Evolutionary conservation across 1,140 invertebrate species (phyloP).

Genomic region (Meloidogyne chitwoodi): DNA sequence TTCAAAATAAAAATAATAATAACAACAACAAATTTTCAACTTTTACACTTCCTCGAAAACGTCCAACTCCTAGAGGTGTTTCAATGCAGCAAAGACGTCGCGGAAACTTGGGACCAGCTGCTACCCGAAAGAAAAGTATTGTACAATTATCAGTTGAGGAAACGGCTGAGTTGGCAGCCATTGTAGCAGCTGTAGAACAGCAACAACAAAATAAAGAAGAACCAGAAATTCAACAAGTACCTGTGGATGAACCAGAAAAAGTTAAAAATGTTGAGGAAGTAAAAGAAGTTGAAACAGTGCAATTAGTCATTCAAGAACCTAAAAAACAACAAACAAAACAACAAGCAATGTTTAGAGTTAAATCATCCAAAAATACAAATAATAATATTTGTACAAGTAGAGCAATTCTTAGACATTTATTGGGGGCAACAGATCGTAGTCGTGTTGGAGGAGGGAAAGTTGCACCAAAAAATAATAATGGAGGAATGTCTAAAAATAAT

Average conservation of each 20-base stretch:
- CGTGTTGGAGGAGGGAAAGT: constrained; percentile 5
- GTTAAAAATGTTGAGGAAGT: not conserved
- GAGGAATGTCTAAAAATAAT: not conserved
- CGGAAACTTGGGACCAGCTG: not conserved
- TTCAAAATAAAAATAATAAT: not conserved
- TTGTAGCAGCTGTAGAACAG: not conserved
- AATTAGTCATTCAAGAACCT: not conserved
- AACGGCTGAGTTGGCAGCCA: not conserved
- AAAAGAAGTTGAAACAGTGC: not conserved
- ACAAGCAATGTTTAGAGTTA: not conserved
- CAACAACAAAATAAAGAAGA: not conserved
- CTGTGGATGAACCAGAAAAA: not conserved
- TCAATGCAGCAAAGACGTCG: not conserved
- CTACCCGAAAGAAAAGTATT: constrained; percentile 7
- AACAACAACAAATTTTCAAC: not conserved
- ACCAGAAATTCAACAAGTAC: not conserved
- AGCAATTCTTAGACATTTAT: constrained; percentile 9
- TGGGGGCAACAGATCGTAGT: constrained; percentile 8
- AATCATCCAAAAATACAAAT: not conserved
- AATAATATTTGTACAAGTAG: not conserved
- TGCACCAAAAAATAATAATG: constrained; percentile 3
- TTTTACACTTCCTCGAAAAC: constrained; percentile 13
- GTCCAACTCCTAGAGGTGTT: not conserved
- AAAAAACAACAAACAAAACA: not conserved
- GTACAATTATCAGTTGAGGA: not conserved